Evolutionary conservation across 1,140 invertebrate genomes (phyloP).

Genomic region (Zaprionus capensis): DNA sequence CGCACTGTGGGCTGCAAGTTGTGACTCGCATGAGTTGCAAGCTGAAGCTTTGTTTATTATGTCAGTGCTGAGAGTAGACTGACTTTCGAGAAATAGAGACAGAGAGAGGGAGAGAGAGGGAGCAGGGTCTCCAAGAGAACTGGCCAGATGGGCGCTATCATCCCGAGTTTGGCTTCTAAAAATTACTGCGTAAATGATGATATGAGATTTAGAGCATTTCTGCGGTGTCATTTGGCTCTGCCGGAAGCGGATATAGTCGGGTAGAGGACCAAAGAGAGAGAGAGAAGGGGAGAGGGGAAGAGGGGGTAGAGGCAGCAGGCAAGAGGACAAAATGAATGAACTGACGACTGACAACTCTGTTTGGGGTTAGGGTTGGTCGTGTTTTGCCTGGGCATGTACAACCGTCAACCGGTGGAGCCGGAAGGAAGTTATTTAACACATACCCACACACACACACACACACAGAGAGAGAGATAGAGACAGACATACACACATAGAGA

Average conservation of each 20-base stretch:
- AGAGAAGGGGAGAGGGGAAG: not conserved
- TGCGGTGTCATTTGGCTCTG: constrained; percentile 71
- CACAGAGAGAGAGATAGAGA: not conserved
- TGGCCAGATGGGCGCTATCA: constrained; percentile 34
- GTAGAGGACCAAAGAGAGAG: not conserved
- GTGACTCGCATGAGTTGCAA: constrained; percentile 74
- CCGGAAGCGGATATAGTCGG: constrained; percentile 67
- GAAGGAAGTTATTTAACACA: constrained; percentile 81
- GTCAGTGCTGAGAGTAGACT: constrained; percentile 10
- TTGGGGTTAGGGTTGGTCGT: constrained; percentile 13
- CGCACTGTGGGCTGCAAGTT: constrained; percentile 34
- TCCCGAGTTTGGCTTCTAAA: constrained; percentile 68
- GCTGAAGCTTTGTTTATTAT: constrained; percentile 77
- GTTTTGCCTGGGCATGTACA: constrained; percentile 10
- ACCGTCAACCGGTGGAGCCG: constrained; percentile 58
- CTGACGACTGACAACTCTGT: constrained; percentile 8
- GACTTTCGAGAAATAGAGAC: constrained; percentile 17
- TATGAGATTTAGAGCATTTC: constrained; percentile 80
- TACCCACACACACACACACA: constrained; percentile 42
- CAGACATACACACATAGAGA: not conserved
- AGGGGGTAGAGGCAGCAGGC: not conserved
- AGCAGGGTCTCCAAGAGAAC: not conserved
- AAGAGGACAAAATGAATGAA: constrained; percentile 5
- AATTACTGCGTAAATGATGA: constrained; percentile 82
- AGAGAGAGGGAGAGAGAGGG: constrained; percentile 9